Percentiles rank a stretch among this genome's conserved stretches.
Evolutionary conservation across 1,140 invertebrate genomes (phyloP).

Genomic region (Glossosoma conforme): DNA sequence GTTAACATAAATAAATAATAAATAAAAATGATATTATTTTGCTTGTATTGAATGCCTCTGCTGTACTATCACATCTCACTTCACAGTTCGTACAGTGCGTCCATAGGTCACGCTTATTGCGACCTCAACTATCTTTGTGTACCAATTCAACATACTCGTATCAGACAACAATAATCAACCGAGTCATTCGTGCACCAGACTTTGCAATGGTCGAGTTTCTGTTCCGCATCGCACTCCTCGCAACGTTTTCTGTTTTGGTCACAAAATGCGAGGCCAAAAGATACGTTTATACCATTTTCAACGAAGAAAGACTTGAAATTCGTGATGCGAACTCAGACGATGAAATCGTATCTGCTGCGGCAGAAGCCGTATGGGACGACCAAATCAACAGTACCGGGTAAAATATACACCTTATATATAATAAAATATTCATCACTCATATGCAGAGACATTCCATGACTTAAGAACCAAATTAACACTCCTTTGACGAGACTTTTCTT

Average conservation of each 20-base stretch:
- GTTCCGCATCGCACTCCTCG: too few species aligned
- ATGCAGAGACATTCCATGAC: background rate
- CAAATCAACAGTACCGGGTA: conserved; percentile 27
- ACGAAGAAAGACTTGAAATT: conserved; percentile 2
- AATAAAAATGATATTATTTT: too few species aligned
- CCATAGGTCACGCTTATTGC: too few species aligned
- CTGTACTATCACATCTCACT: too few species aligned
- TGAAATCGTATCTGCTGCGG: conserved; percentile 7
- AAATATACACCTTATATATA: conserved; percentile 6
- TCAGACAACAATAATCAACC: too few species aligned
- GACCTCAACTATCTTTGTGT: too few species aligned
- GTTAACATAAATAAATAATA: too few species aligned
- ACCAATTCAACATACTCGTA: too few species aligned
- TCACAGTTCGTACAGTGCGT: too few species aligned
- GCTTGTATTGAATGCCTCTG: too few species aligned
- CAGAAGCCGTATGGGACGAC: conserved; percentile 18
- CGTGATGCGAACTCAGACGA: background rate
- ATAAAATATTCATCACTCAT: background rate
- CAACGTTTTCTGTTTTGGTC: background rate
- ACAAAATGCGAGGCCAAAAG: conserved; percentile 10
- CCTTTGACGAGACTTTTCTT: background rate
- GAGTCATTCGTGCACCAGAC: too few species aligned
- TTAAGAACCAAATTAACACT: background rate
- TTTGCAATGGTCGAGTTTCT: too few species aligned
- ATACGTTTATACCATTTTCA: conserved; percentile 1